A percentile compares a stretch with the other conserved stretches of the same genome.
phyloP scores from a whole-genome alignment of 2,888 invertebrate genomes.

The Glyphotaelius pellucidus region DNA sequence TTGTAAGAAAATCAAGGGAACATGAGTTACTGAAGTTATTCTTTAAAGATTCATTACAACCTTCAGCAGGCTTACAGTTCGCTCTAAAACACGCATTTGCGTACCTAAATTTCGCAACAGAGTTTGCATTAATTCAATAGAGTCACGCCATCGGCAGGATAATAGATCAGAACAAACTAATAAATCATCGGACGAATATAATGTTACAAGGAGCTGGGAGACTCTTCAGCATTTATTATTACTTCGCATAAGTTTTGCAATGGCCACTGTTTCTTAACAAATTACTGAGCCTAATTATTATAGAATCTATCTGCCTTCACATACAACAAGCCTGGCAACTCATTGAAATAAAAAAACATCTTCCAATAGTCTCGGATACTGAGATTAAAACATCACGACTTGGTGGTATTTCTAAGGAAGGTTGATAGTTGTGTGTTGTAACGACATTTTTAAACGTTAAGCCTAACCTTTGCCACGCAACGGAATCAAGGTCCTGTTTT shows the following conservation, averaged over 20 bases:
- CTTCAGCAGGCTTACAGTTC: not conserved
- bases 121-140: not conserved
- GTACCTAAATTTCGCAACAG: not conserved
- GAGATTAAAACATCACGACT: not conserved
- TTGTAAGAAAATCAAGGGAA: not conserved
- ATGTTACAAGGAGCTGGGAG: not conserved
- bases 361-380: not conserved
- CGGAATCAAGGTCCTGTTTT: not conserved
- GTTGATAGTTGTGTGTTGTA: not conserved
- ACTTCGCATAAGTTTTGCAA: not conserved
- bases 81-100: not conserved
- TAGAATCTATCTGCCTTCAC: not conserved
- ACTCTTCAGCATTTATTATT: not conserved
- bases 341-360: not conserved
- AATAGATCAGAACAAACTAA: not conserved
- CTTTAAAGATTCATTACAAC: not conserved
- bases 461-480: not conserved
- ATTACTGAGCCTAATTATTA: not conserved
- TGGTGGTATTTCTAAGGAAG: not conserved
- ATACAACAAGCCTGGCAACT: not conserved
- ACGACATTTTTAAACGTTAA: not conserved
- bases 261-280: constrained; percentile 2
- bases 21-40: not conserved
- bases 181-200: not conserved
- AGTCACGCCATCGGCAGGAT: not conserved